Evolutionary conservation across 2,113 vertebrate species (phyloP), one percentile per base, ranked within the genome.

Genomic region (Calyptomena viridis): DNA sequence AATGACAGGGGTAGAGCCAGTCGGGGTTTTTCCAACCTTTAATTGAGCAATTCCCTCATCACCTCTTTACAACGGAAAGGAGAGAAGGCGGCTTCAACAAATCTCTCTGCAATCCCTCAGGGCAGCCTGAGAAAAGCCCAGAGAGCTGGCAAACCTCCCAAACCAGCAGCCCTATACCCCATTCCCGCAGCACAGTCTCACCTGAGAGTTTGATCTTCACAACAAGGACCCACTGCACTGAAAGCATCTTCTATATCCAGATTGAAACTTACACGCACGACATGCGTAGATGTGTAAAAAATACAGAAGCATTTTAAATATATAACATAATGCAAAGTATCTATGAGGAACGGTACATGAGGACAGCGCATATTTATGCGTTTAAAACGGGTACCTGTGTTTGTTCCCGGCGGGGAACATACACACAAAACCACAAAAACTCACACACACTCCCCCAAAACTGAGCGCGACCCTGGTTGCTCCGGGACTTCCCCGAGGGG

Each of bases 311-410:
- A 13, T 6, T 8, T 84, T 22, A 50, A 42, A 37, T 8, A 23
- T 11, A 2, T 6, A 47, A 33, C 2, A 1, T 8, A 49, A n/a
- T 1, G 59, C 35, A 20, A 60, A 80, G 49, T 10, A 19, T 9
- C 25, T 3, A 0, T 46, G 28, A 49, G 16, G 58, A 35, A 12
- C 4, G 2, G 27, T 2, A 11, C 30, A 22, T 0, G 9, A 60
- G 17, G 40, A 20, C 46, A 28, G 28, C 0, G 3, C 2, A 1
- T 13, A 18, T 37, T 25, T 10, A 1, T 6, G 4, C 1, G 19
- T n/a, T 60, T 27, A 27, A 46, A 50, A 23, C 2, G 8, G 1
- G 22, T 13, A 11, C 3, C 3, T 12, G 44, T 6, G 24, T 24
- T 39, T 22, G 21, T 3, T 58, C 42, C 60, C 8, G 6, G 18